Evolutionary conservation across 53 echinoderm and acorn worm species (phyloP), one percentile per base, ranked within the genome.

Genomic region (Paracentrotus lividus): DNA sequence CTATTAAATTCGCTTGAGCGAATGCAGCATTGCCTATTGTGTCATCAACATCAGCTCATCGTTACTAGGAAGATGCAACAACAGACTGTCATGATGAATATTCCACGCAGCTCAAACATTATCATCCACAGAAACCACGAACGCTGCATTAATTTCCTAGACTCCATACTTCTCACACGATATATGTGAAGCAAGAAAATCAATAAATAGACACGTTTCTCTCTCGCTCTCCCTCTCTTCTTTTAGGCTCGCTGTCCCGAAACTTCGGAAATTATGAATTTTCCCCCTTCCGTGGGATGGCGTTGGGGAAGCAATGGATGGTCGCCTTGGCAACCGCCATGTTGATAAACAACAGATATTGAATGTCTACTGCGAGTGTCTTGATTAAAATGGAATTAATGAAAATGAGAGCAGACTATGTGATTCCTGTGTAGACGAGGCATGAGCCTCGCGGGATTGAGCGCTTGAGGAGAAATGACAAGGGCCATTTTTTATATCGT

Each of bases 191-290:
- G 7, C 6, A 44, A 47, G 26, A 47, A 81, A 81, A 81, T 81
- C 81, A 81, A 81, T 81, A 81, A 47, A 81, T 81, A 81, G 81
- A 36, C 89, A 60, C 64, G 33, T 59, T 42, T 60, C 27, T 64
- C 9, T 65, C 44, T 7, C 34, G 34, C 89, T 55, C 65, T 23
- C 59, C 26, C n/a, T 42, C 42, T 38, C 47, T 45, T 89, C 64
- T 59, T 26, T 31, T 85, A 13, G 8, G 52, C 57, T 56, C 14
- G 42, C 0, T 9, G 20, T 34, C 86, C 54, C 86, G 53, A 86
- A 86, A 36, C 86, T 86, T 86, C 86, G 89, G 89, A 89, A 89
- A 89, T 89, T 89, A 89, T 89, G 65, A 64, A 89, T 60, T 58
- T 43, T 89, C 64, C 60, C 44, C 89, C 65, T 89, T 89, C 89